phyloP scores from a whole-genome alignment of 2,797 vertebrate species.

The Chloroceryle inda region DNA sequence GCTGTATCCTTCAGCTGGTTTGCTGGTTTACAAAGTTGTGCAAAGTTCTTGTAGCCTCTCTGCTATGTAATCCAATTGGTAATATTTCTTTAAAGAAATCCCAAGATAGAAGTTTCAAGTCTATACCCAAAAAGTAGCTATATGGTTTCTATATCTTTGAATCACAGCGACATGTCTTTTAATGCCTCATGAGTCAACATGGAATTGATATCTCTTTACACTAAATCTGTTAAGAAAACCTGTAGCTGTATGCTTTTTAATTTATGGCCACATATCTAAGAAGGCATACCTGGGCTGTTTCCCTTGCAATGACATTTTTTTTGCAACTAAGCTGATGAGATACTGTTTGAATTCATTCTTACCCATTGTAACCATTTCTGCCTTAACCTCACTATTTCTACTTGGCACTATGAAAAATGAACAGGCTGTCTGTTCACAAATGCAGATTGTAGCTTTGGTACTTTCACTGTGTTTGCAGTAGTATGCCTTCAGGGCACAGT shows the following conservation, averaged over 20 bases:
- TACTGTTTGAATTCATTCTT: not conserved
- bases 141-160: not conserved
- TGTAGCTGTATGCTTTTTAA: not conserved
- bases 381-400: not conserved
- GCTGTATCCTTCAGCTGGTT: not conserved
- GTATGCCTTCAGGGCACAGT: not conserved
- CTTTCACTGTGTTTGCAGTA: not conserved
- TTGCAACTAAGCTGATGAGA: not conserved
- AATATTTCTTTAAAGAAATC: not conserved
- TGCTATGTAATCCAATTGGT: not conserved
- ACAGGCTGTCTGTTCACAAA: not conserved
- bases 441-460: not conserved
- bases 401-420: not conserved
- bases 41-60: not conserved
- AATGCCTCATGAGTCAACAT: not conserved
- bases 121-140: not conserved
- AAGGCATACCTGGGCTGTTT: not conserved
- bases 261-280: not conserved
- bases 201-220: not conserved
- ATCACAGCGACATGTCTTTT: not conserved
- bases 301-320: not conserved
- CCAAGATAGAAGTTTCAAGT: not conserved
- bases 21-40: not conserved
- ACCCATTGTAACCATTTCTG: not conserved
- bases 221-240: not conserved